Evolutionary conservation across 2,888 invertebrate species (phyloP).

Genomic region (Entomobrya proxima): DNA sequence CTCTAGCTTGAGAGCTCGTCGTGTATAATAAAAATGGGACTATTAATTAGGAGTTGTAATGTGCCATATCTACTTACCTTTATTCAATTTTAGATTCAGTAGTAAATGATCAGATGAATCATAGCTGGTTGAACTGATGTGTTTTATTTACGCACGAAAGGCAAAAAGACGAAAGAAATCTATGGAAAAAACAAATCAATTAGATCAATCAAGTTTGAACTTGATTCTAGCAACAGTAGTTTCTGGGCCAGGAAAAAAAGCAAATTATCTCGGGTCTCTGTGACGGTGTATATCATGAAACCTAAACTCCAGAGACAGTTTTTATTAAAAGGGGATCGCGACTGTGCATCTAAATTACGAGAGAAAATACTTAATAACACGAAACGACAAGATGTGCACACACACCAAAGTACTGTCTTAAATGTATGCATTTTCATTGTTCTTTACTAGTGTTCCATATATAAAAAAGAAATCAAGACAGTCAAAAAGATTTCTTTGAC

Average conservation of each 20-base stretch:
- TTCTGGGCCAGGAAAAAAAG: not conserved
- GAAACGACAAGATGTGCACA: not conserved
- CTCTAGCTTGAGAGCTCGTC: too few species aligned
- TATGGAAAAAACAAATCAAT: constrained; percentile 47
- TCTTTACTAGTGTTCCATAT: constrained; percentile 3
- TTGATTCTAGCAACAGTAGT: constrained; percentile 14
- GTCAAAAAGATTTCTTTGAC: constrained; percentile 42
- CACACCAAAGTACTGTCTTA: not conserved
- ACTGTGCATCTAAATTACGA: not conserved
- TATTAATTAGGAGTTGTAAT: too few species aligned
- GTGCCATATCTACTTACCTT: too few species aligned
- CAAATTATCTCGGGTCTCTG: not conserved
- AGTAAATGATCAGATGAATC: too few species aligned
- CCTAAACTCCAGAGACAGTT: not conserved
- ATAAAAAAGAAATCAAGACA: constrained; percentile 37
- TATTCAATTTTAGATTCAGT: too few species aligned
- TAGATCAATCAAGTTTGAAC: constrained; percentile 54
- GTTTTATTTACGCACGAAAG: constrained; percentile 14
- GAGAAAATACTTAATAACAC: constrained; percentile 9
- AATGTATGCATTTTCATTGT: constrained; percentile 17
- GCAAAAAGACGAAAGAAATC: constrained; percentile 1
- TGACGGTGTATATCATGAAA: not conserved
- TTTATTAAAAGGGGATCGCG: not conserved
- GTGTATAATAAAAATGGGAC: too few species aligned
- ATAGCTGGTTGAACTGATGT: not conserved